phyloP scores from a whole-genome alignment of 1,140 invertebrate genomes.

The Bombus pyrosoma region DNA sequence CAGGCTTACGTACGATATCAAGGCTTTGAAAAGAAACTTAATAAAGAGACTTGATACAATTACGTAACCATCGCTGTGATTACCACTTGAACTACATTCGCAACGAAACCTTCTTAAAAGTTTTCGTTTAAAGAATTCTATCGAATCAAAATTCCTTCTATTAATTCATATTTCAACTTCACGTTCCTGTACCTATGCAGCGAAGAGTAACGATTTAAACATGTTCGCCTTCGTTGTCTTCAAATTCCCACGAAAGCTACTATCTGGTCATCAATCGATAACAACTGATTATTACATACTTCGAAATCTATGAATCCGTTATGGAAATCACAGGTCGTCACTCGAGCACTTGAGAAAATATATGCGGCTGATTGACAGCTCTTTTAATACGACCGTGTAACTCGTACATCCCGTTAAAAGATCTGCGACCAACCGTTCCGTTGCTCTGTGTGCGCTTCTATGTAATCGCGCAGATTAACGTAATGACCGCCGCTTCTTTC shows the following conservation, averaged over 20 bases:
- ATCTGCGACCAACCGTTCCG: not conserved
- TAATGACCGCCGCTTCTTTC: constrained; percentile 13
- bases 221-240: not conserved
- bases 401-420: constrained; percentile 34
- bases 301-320: constrained; percentile 20
- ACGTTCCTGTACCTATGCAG: not conserved
- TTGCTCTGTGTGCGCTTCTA: not conserved
- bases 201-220: no score
- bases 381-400: constrained; percentile 23
- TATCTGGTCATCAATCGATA: not conserved
- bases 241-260: not conserved
- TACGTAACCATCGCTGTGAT: not conserved
- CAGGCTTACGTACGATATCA: not conserved
- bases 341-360: not conserved
- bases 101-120: not conserved
- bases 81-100: not conserved
- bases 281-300: not conserved
- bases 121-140: not conserved
- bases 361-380: constrained; percentile 20
- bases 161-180: not conserved
- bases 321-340: constrained; percentile 8
- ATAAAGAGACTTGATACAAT: not conserved
- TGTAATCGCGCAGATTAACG: constrained; percentile 17
- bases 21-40: not conserved
- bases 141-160: not conserved